A percentile compares a stretch with the other conserved stretches of the same genome.
Conservation (phyloP, 2,888 invertebrate species). For the Xylota segnis region DNA sequence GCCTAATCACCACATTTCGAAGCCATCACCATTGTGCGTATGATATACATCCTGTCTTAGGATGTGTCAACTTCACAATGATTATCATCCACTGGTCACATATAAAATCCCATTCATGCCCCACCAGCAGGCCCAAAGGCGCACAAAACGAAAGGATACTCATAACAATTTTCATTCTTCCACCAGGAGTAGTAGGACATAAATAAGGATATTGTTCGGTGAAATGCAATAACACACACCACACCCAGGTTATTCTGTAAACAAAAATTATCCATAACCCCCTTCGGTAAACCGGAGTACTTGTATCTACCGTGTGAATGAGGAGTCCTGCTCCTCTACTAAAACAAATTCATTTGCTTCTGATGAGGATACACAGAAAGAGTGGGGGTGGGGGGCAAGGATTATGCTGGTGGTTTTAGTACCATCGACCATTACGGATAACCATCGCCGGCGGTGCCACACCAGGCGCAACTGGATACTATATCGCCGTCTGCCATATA, state of each 20-base stretch:
- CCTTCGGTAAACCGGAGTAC: constrained; percentile 8
- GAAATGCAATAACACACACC: constrained; percentile 60
- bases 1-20: constrained; percentile 35
- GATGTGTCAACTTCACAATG: constrained; percentile 50
- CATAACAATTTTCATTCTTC: constrained; percentile 26
- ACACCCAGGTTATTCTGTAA: constrained; percentile 54
- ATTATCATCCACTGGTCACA: constrained; percentile 44
- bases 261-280: constrained; percentile 60
- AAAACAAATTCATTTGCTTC: constrained; percentile 56
- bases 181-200: constrained; percentile 2
- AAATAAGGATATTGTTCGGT: constrained; percentile 67
- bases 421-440: constrained; percentile 60
- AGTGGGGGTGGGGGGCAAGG: constrained; percentile 4
- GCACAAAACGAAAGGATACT: constrained; percentile 31
- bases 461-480: constrained; percentile 71
- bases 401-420: constrained; percentile 61
- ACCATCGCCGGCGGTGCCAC: constrained; percentile 23
- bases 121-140: not conserved
- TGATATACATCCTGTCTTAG: constrained; percentile 7
- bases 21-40: constrained; percentile 15
- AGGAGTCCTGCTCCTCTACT: constrained; percentile 30
- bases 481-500: constrained; percentile 22
- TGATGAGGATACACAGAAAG: constrained; percentile 15
- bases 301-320: constrained; percentile 35
- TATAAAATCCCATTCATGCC: constrained; percentile 19